These are phyloP conservation scores for Lycophotia porphyrea DNA, from an alignment of 2,888 invertebrate species.

Conservation along the genomic window DNA sequence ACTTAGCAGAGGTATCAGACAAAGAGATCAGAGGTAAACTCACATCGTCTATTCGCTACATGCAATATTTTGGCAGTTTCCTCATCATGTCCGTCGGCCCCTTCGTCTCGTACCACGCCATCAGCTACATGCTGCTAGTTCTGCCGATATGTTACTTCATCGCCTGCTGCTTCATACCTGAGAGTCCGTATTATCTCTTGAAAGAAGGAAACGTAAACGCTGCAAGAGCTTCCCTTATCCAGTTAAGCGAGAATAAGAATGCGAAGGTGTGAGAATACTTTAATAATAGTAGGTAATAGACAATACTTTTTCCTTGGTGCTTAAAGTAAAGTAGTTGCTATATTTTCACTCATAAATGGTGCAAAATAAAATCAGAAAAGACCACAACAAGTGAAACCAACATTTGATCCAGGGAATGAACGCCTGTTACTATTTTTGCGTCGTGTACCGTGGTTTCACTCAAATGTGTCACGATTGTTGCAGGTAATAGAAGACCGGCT, in stretches of 20 bases:
- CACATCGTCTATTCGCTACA: slow-evolving; percentile 75
- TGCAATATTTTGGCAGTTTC: slow-evolving; percentile 82
- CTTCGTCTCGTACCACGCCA: slow-evolving; percentile 77
- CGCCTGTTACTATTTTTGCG: too few relatives aligned
- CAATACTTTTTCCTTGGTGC: too few relatives aligned
- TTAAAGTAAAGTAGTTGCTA: too few relatives aligned
- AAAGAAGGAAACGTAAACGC: slow-evolving; percentile 84
- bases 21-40: slow-evolving; percentile 84
- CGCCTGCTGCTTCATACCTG: slow-evolving; percentile 89
- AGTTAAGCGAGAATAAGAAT: slow-evolving; percentile 79
- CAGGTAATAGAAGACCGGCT: slow-evolving; percentile 79
- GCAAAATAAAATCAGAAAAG: too few relatives aligned
- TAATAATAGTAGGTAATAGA: background rate
- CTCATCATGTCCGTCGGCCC: slow-evolving; percentile 83
- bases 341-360: too few relatives aligned
- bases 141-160: slow-evolving; percentile 86
- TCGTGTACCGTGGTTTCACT: background rate
- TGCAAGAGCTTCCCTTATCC: slow-evolving; percentile 82
- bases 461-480: slow-evolving; percentile 36
- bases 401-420: too few relatives aligned
- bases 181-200: slow-evolving; percentile 90
- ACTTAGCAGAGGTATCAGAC: slow-evolving; percentile 85
- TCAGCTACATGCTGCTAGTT: slow-evolving; percentile 83
- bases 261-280: slow-evolving; percentile 69
- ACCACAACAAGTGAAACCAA: too few relatives aligned